Conservation (phyloP, 2,888 invertebrate species). For the Perdita meconis region DNA sequence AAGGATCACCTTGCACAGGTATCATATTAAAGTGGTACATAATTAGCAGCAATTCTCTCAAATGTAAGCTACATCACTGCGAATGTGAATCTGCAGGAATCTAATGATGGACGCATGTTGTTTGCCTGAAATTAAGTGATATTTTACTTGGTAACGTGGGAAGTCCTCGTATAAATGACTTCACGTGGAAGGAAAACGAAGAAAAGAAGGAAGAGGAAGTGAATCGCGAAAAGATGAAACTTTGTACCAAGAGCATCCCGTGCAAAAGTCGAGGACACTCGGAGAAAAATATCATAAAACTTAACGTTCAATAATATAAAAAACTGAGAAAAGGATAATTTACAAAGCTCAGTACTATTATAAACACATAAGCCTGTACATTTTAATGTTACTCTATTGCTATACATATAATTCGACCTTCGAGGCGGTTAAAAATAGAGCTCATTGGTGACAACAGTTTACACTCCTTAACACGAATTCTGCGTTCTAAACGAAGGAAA, state of each 20-base stretch:
- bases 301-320: neutral
- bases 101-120: neutral
- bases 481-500: conserved; percentile 13
- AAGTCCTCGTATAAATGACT: neutral
- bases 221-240: neutral
- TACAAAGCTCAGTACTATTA: neutral
- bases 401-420: conserved; percentile 10
- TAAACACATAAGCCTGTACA: neutral
- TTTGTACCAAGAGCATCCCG: neutral
- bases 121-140: conserved; percentile 7
- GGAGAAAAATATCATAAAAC: neutral
- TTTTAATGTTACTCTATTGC: too few relatives aligned
- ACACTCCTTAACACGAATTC: neutral
- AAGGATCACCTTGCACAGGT: neutral
- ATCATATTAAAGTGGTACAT: conserved; percentile 14
- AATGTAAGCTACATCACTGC: conserved; percentile 4
- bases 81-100: conserved; percentile 1
- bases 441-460: neutral
- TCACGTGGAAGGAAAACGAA: too few relatives aligned
- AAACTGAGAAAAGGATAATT: neutral
- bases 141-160: neutral
- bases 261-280: neutral
- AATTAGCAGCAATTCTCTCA: neutral
- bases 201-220: neutral
- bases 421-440: neutral